Base-by-base conservation (phyloP, 2,888 invertebrate genomes). In the Macroteleia sp. region DNA sequence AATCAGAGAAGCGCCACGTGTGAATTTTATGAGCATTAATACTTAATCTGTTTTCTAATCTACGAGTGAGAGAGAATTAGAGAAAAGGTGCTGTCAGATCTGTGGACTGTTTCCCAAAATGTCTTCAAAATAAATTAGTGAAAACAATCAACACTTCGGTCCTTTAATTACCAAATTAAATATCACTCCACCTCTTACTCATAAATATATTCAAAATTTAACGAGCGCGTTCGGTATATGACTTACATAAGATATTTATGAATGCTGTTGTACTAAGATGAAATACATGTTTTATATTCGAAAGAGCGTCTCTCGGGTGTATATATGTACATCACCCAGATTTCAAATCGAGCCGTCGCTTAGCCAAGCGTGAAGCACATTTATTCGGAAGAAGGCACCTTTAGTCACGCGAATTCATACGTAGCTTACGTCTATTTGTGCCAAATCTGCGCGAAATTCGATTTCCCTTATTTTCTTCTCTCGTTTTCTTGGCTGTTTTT, bases 351-450 rank as follows among this genome's bases (percentile, higher is more conserved):
- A 87, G 86, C 87, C 87, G 88, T 88, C 88, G 90, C 88, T 89
- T 90, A 89, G 87, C 87, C 87, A 83, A 89, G 86, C 90, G 87
- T 89, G 88, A 90, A 91, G 87, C 89, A 86, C 88, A 89, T 89
- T 90, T 88, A 88, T 87, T 87, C 86, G 84, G 87, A 89, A 59
- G 76, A 66, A 71, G 85, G 82, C 81, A 66, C 82, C 81, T 81
- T 86, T 85, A 86, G 82, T 84, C 84, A 83, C 82, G 84, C 86
- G 84, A 85, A 80, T 80, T 82, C 77, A 56, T 76, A 56, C 69
- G 70, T 71, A 79, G 81, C 80, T 80, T 80, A 79, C 77, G 75
- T 77, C 83, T 82, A 82, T 80, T 84, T 75, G 80, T 75, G 81
- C 75, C 82, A 83, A 74, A 80, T 73, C 75, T 80, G 70, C 50